Evolutionary conservation across 2,888 invertebrate genomes (phyloP).

Genomic region (Spodoptera littoralis): DNA sequence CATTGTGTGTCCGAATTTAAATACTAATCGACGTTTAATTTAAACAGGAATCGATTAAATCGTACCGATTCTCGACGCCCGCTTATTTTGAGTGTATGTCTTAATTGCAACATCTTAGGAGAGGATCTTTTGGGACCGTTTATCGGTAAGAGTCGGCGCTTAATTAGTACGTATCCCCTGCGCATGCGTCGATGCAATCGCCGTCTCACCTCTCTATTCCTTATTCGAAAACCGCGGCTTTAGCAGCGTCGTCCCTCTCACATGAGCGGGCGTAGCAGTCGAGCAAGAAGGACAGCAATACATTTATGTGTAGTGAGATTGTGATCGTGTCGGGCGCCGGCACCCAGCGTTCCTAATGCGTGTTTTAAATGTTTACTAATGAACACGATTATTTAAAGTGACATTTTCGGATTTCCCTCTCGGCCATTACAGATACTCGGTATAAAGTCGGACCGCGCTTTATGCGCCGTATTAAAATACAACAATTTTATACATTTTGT

Average conservation of each 20-base stretch:
- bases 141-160: slow-evolving; percentile 69
- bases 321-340: slow-evolving; percentile 83
- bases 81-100: slow-evolving; percentile 75
- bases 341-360: slow-evolving; percentile 85
- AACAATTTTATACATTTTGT: slow-evolving; percentile 57
- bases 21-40: slow-evolving; percentile 77
- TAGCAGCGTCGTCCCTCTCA: slow-evolving; percentile 63
- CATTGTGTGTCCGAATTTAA: slow-evolving; percentile 77
- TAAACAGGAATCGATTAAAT: slow-evolving; percentile 75
- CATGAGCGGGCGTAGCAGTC: slow-evolving; percentile 35
- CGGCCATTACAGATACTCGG: slow-evolving; percentile 55
- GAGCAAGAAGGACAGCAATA: slow-evolving; percentile 68
- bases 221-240: slow-evolving; percentile 63
- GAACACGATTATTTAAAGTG: slow-evolving; percentile 88
- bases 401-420: slow-evolving; percentile 85
- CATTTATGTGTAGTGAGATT: slow-evolving; percentile 72
- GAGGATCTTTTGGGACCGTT: slow-evolving; percentile 62
- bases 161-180: slow-evolving; percentile 85
- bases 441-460: slow-evolving; percentile 45
- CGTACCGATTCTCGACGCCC: slow-evolving; percentile 69
- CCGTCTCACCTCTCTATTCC: slow-evolving; percentile 80
- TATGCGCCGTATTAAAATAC: slow-evolving; percentile 57
- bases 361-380: slow-evolving; percentile 88
- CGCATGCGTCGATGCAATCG: slow-evolving; percentile 79
- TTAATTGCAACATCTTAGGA: slow-evolving; percentile 73